Evolutionary conservation across 1,140 invertebrate genomes (phyloP), one percentile per base, ranked within the genome.

Genomic region (Scaptomyza montana): DNA sequence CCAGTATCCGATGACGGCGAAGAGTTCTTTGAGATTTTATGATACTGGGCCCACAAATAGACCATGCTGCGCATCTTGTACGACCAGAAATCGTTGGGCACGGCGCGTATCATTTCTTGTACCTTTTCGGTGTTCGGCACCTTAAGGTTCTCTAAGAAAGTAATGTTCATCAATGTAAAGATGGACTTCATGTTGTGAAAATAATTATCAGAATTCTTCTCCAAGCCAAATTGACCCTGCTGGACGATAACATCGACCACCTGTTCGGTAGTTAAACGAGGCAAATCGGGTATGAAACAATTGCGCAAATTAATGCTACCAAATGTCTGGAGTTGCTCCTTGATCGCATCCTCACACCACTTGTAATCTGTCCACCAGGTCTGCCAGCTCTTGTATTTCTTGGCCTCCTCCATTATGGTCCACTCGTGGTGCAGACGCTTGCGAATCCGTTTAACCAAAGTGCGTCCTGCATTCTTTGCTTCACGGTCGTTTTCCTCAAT

Each of bases 1-100:
- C 70, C 84, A 39, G 39, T 63, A 59, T 50, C 57, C 21, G 61
- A 78, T 7, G 16, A 53, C 16, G 45, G 59, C 9, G 50, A 57
- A 10, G 72, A 33, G 28, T 57, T 68, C 16, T 64, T 57, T 21
- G 66, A 50, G 51, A 77, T 75, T 56, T 75, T 57, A 25, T 66
- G 74, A 10, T 86, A 86, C 33, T 87, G 74, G 10, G 61, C 47
- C 82, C 82, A 87, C 53, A 89, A 45, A 16, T 59, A 79, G 16
- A 87, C 66, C 82, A 87, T 89, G 73, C 79, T 84, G 28, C 77
- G 77, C 63, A 89, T 64, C 13, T 86, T 86, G 21, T 72, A 87
- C 19, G 74, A 53, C 81, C 81, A 86, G 1, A 87, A 85, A 1
- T 77, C 70, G 54, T 86, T 86, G 30, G 81, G 81, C 6, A 87